Evolutionary conservation across 2,888 invertebrate genomes (phyloP).

Genomic region (Cheiracanthium punctorium): DNA sequence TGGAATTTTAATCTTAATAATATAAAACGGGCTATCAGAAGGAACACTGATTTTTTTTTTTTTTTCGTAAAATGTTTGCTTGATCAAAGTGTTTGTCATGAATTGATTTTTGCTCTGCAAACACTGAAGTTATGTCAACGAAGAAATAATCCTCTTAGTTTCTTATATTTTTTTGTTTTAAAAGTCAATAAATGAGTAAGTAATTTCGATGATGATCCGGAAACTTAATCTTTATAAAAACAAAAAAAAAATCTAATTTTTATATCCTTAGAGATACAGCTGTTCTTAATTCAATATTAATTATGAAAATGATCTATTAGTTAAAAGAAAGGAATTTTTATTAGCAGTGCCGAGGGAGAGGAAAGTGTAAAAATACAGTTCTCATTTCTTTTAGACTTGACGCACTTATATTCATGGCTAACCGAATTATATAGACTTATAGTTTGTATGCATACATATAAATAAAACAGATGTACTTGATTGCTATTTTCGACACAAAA

Average conservation of each 20-base stretch:
- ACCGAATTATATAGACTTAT: too few species aligned
- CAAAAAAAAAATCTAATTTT: background rate
- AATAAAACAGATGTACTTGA: too few species aligned
- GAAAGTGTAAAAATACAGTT: too few species aligned
- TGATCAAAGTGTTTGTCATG: slow-evolving; percentile 18
- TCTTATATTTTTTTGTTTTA: slow-evolving; percentile 2
- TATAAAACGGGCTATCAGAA: slow-evolving; percentile 40
- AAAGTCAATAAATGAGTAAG: slow-evolving; percentile 58
- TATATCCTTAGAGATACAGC: background rate
- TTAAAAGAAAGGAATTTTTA: too few species aligned
- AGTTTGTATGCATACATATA: too few species aligned
- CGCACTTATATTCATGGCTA: too few species aligned
- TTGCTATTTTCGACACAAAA: too few species aligned
- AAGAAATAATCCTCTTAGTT: slow-evolving; percentile 48
- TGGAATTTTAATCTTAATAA: slow-evolving; percentile 63
- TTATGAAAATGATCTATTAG: background rate
- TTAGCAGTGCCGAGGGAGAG: too few species aligned
- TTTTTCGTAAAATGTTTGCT: background rate
- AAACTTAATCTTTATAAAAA: too few species aligned
- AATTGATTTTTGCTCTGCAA: slow-evolving; percentile 48
- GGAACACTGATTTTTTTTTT: too few species aligned
- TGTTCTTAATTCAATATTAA: background rate
- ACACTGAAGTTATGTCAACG: slow-evolving; percentile 41
- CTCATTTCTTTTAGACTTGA: too few species aligned
- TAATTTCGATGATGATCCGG: too few species aligned